Conservation (phyloP, 1,140 invertebrate species). For the Leguminivora glycinivorella region DNA sequence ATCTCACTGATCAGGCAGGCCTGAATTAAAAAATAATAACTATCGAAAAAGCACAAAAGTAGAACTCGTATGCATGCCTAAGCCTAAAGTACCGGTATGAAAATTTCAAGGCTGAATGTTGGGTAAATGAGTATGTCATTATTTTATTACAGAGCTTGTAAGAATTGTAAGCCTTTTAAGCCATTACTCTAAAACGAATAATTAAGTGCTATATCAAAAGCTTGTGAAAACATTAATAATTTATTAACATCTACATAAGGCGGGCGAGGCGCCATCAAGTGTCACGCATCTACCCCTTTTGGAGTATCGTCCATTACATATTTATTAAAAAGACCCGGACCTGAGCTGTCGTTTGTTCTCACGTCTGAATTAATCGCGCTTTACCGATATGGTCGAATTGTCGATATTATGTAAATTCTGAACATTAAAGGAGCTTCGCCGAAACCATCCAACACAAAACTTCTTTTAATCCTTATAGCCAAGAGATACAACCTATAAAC, state of each 20-base stretch:
- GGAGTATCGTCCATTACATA: neutral
- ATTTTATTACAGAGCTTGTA: too few species aligned
- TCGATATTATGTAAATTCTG: neutral
- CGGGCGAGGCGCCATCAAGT: too few species aligned
- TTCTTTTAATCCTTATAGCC: neutral
- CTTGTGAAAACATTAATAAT: neutral
- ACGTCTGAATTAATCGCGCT: neutral
- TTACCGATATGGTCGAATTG: neutral
- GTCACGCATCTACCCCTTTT: neutral
- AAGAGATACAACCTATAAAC: neutral
- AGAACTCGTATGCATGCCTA: too few species aligned
- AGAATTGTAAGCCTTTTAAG: too few species aligned
- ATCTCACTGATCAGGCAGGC: too few species aligned
- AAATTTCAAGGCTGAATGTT: too few species aligned
- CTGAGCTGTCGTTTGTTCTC: neutral
- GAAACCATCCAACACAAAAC: neutral
- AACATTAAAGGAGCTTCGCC: conserved; percentile 2
- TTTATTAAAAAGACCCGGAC: neutral
- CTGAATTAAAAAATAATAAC: too few species aligned
- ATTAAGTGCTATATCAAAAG: too few species aligned
- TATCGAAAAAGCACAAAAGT: too few species aligned
- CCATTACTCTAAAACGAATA: too few species aligned
- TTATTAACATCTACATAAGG: neutral
- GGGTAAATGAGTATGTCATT: too few species aligned
- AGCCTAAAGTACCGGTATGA: too few species aligned